These are phyloP conservation scores for Acridotheres tristis DNA, from an alignment of 2,797 vertebrate species.

Conservation along the genomic window DNA sequence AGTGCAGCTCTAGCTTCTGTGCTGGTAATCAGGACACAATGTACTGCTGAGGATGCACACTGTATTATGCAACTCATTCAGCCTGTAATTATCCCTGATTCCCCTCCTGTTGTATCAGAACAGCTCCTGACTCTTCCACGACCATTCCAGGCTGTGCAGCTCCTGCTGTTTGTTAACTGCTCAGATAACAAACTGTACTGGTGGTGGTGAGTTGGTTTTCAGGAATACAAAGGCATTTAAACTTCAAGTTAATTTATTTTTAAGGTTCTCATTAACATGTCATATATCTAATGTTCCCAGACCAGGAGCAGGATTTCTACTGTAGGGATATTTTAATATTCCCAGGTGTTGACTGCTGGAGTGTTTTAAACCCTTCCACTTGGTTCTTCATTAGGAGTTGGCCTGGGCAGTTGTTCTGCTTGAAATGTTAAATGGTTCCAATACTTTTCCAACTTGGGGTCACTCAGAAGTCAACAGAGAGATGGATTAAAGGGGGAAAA, in stretches of 20 bases:
- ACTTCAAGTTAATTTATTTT: constrained; percentile 39
- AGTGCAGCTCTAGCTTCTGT: constrained; percentile 50
- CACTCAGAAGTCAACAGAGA: background rate
- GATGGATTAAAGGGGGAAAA: background rate
- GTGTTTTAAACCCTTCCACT: background rate
- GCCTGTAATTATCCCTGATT: constrained; percentile 73
- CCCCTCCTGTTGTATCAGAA: constrained; percentile 45
- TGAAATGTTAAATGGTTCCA: background rate
- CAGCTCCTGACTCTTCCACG: constrained; percentile 45
- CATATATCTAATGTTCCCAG: background rate
- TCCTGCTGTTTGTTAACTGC: background rate
- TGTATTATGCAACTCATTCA: constrained; percentile 73
- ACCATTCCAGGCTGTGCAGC: background rate
- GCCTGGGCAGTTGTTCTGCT: background rate
- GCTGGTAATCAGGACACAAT: constrained; percentile 66
- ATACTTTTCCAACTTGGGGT: background rate
- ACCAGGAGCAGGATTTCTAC: background rate
- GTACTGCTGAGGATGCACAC: constrained; percentile 62
- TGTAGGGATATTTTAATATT: background rate
- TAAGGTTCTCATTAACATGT: background rate
- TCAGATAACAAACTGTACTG: background rate
- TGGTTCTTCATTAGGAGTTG: background rate
- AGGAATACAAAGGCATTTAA: background rate
- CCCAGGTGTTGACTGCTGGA: background rate
- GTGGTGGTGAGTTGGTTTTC: background rate